Percentiles rank a stretch among this genome's conserved stretches.
phyloP scores from a whole-genome alignment of 2,888 invertebrate genomes.

The Cylloceria caligata region DNA sequence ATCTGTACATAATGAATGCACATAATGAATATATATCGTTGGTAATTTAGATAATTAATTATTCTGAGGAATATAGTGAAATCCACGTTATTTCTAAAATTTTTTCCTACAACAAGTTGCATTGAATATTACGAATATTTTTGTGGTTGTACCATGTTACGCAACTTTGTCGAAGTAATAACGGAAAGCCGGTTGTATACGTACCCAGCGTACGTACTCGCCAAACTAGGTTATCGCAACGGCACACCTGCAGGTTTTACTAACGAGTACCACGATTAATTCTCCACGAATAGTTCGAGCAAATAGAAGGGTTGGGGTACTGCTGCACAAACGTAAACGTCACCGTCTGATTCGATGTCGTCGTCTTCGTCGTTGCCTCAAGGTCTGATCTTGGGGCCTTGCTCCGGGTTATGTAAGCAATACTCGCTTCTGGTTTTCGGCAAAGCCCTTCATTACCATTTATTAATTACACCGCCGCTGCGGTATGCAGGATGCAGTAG shows the following conservation, averaged over 20 bases:
- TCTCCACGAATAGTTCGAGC: slow-evolving; percentile 62
- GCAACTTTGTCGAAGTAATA: slow-evolving; percentile 26
- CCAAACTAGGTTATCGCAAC: slow-evolving; percentile 43
- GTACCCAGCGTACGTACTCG: too few relatives aligned
- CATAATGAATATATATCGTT: too few relatives aligned
- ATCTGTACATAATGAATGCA: too few relatives aligned
- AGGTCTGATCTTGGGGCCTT: slow-evolving; percentile 63
- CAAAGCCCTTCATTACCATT: slow-evolving; percentile 67
- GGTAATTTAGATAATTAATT: too few relatives aligned
- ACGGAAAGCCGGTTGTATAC: slow-evolving; percentile 13
- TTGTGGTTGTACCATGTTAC: neutral
- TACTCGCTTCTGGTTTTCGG: slow-evolving; percentile 61
- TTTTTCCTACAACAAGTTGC: neutral
- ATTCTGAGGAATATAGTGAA: neutral
- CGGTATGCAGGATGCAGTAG: slow-evolving; percentile 47
- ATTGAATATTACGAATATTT: neutral
- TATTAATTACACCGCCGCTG: slow-evolving; percentile 67
- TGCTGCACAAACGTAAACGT: slow-evolving; percentile 26
- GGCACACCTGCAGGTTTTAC: slow-evolving; percentile 52
- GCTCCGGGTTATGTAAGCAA: slow-evolving; percentile 67
- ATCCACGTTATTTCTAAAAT: neutral
- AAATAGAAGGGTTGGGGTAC: slow-evolving; percentile 58
- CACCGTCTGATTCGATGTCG: slow-evolving; percentile 31
- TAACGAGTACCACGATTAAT: slow-evolving; percentile 67
- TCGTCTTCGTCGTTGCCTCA: too few relatives aligned